Conservation (phyloP, 2,797 vertebrate species). For the Caiman crocodilus region DNA sequence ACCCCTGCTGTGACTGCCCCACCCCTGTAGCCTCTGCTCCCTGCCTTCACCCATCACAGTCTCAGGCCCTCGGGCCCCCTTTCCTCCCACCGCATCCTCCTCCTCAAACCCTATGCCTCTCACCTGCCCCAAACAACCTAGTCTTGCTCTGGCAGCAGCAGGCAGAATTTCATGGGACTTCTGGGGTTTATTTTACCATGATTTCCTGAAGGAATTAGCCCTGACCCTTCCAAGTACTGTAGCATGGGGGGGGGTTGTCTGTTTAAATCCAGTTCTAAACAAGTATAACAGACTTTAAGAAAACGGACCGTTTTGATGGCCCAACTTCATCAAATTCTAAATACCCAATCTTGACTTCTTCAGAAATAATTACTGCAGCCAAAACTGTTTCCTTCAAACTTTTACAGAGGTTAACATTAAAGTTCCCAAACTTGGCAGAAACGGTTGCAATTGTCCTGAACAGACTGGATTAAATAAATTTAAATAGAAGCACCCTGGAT, state of each 20-base stretch:
- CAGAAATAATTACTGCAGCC: neutral
- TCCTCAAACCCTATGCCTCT: too few species aligned
- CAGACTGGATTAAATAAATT: too few species aligned
- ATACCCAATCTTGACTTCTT: neutral
- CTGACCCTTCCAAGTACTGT: constrained; percentile 12
- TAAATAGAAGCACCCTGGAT: too few species aligned
- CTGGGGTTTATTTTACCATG: neutral
- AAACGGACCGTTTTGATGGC: neutral
- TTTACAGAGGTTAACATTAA: neutral
- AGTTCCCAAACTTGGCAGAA: neutral
- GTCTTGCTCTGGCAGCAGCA: too few species aligned
- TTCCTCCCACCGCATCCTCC: too few species aligned
- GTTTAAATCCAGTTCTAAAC: neutral
- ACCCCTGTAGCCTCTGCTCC: too few species aligned
- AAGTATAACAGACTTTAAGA: neutral
- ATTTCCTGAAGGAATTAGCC: neutral
- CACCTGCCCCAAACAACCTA: too few species aligned
- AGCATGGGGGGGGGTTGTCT: neutral
- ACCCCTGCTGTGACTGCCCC: too few species aligned
- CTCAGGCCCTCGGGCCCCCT: too few species aligned
- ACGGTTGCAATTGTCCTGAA: too few species aligned
- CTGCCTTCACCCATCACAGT: too few species aligned
- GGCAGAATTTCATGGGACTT: neutral
- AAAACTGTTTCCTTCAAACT: neutral
- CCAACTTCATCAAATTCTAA: constrained; percentile 30